Conservation (phyloP, 64 coral and sea anemone genomes). For the Cladopsammia gracilis region DNA sequence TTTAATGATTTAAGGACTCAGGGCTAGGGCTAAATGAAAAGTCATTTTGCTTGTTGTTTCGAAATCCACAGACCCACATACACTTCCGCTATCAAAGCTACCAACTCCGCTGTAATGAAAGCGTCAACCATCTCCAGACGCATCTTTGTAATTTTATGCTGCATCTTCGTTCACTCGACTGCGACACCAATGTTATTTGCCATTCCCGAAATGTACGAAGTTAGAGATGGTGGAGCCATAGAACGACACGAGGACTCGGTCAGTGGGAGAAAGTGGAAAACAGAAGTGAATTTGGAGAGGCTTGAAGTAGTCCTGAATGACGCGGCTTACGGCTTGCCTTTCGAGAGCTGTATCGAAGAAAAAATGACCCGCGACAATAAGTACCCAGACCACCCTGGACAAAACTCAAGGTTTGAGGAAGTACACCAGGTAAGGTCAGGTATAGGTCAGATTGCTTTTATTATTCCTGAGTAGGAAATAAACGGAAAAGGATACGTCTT, state of each 20-base stretch:
- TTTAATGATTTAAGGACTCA: too few species aligned
- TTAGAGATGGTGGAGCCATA: background rate
- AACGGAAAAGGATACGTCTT: too few species aligned
- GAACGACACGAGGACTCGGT: background rate
- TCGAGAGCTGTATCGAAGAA: background rate
- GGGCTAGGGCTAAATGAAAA: too few species aligned
- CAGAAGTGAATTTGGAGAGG: background rate
- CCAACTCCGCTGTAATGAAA: background rate
- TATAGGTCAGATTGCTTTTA: background rate
- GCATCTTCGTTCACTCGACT: background rate
- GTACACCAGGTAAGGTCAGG: background rate
- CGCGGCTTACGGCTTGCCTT: background rate
- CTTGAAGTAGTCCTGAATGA: conserved; percentile 8
- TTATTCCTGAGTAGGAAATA: background rate
- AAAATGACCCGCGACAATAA: background rate
- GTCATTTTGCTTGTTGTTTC: background rate
- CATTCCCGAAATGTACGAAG: background rate
- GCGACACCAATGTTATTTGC: background rate
- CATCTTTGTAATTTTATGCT: background rate
- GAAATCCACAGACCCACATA: background rate
- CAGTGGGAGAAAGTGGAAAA: background rate
- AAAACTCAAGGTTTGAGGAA: conserved; percentile 2
- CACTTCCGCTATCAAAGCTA: background rate
- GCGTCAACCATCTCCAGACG: background rate
- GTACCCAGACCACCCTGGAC: background rate